phyloP scores from a whole-genome alignment of 2,888 invertebrate species.

The Volucella inanis region DNA sequence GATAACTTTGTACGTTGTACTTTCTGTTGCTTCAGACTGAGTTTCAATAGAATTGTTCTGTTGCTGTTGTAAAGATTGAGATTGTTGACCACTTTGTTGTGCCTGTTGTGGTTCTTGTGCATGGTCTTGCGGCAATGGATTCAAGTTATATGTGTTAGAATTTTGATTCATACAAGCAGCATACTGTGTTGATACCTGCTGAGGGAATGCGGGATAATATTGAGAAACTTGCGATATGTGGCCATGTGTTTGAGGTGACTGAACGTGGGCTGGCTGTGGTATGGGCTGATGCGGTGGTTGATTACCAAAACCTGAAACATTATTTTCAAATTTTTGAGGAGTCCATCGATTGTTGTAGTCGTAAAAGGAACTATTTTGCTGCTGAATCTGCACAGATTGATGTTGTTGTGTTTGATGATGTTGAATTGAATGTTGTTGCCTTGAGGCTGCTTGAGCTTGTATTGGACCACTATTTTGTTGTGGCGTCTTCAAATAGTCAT shows the following conservation, averaged over 20 bases:
- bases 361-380: slow-evolving; percentile 86
- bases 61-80: slow-evolving; percentile 72
- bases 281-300: slow-evolving; percentile 86
- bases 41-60: slow-evolving; percentile 59
- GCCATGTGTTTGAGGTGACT: slow-evolving; percentile 88
- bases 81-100: slow-evolving; percentile 76
- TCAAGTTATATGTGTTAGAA: slow-evolving; percentile 66
- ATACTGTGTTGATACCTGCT: slow-evolving; percentile 82
- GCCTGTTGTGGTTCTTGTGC: slow-evolving; percentile 78
- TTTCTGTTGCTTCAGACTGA: slow-evolving; percentile 83
- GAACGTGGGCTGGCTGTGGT: slow-evolving; percentile 88
- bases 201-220: slow-evolving; percentile 82
- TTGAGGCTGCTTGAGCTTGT: slow-evolving; percentile 50
- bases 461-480: slow-evolving; percentile 76
- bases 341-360: slow-evolving; percentile 94
- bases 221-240: slow-evolving; percentile 85
- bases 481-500: slow-evolving; percentile 80
- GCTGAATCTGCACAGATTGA: slow-evolving; percentile 81
- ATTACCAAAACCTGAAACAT: slow-evolving; percentile 54
- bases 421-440: slow-evolving; percentile 79
- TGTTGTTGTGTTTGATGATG: slow-evolving; percentile 79
- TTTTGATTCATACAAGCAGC: slow-evolving; percentile 82
- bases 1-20: slow-evolving; percentile 91
- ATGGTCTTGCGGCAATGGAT: slow-evolving; percentile 69
- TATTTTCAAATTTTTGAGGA: slow-evolving; percentile 83